Percentiles rank a stretch among this genome's conserved stretches.
Evolutionary conservation across 2,797 vertebrate genomes (phyloP).

Genomic region (Muraenolepis orangiensis): DNA sequence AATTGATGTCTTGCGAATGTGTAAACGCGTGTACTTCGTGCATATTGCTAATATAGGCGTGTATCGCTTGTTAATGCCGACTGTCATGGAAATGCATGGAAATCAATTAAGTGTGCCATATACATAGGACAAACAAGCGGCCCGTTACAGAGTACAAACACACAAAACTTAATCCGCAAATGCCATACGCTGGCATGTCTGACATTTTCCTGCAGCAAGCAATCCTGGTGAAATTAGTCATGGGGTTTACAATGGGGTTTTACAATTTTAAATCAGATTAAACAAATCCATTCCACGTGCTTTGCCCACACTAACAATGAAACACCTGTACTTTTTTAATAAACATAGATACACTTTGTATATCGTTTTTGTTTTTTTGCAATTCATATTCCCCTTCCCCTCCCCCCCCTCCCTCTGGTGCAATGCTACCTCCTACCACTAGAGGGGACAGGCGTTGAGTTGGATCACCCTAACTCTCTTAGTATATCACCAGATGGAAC

Average conservation of each 20-base stretch:
- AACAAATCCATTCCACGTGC: constrained; percentile 4
- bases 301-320: neutral
- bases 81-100: constrained; percentile 51
- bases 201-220: constrained; percentile 48
- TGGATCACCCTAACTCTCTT: constrained; percentile 17
- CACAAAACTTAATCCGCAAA: constrained; percentile 47
- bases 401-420: constrained; percentile 26
- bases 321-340: neutral
- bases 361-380: neutral
- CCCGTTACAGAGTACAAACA: constrained; percentile 44
- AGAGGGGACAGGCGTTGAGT: constrained; percentile 56
- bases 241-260: constrained; percentile 11
- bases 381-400: neutral
- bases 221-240: constrained; percentile 60
- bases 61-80: constrained; percentile 60
- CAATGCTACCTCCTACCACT: constrained; percentile 42
- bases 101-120: constrained; percentile 59
- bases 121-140: constrained; percentile 51
- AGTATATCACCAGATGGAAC: constrained; percentile 6
- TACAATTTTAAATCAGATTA: constrained; percentile 26
- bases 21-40: constrained; percentile 63
- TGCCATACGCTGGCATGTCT: constrained; percentile 46
- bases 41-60: constrained; percentile 62
- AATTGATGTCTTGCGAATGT: constrained; percentile 66
- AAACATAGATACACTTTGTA: neutral